Conservation (phyloP, 2,888 invertebrate species). For the Bembecia ichneumoniformis region DNA sequence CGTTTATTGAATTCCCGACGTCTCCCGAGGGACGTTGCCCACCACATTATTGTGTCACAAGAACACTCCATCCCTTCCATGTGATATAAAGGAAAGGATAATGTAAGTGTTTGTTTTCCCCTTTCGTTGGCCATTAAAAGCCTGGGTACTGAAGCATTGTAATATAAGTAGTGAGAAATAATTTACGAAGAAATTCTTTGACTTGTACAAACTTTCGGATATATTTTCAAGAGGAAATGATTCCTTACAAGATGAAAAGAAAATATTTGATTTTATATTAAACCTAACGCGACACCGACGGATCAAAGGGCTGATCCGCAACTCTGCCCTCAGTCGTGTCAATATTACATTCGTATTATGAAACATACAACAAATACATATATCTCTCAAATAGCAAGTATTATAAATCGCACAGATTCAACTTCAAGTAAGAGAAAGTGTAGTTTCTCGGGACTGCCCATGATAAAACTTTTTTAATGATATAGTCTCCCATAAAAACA, state of each 20-base stretch:
- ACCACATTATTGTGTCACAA: background rate
- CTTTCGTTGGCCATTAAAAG: background rate
- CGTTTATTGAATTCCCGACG: background rate
- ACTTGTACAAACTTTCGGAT: background rate
- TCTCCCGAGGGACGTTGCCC: background rate
- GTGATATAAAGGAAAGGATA: background rate
- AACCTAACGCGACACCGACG: background rate
- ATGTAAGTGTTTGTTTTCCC: background rate
- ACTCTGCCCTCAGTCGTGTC: too few relatives aligned
- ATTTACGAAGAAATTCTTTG: background rate
- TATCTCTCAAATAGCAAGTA: too few relatives aligned
- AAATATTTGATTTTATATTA: background rate
- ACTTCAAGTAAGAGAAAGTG: too few relatives aligned
- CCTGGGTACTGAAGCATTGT: background rate
- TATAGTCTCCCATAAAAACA: too few relatives aligned
- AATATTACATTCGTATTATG: too few relatives aligned
- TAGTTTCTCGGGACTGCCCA: too few relatives aligned
- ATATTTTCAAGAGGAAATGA: background rate
- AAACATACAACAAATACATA: too few relatives aligned
- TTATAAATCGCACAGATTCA: too few relatives aligned
- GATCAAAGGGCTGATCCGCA: background rate
- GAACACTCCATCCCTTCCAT: background rate
- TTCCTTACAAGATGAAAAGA: background rate
- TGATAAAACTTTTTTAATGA: too few relatives aligned
- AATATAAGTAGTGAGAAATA: background rate